Conservation (phyloP, 1,140 invertebrate genomes). For the Microplitis demolitor region DNA sequence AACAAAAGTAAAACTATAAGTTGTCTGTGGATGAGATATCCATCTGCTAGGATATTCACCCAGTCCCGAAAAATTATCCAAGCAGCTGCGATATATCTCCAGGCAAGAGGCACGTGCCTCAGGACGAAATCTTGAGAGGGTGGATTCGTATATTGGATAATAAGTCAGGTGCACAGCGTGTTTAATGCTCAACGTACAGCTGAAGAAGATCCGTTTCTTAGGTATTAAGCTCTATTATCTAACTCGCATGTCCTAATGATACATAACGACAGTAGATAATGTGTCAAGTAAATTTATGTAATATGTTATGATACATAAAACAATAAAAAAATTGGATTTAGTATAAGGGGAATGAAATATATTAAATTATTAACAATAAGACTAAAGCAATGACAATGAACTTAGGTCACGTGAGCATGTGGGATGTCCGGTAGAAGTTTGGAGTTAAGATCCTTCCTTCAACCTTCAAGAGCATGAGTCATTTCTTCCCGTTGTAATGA, state of each 20-base stretch:
- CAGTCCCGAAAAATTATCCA: not conserved
- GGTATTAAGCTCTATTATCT: not conserved
- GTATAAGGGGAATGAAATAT: no score
- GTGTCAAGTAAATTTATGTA: not conserved
- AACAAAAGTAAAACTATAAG: not conserved
- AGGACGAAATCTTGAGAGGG: conserved; percentile 2
- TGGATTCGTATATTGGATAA: not conserved
- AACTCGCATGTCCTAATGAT: not conserved
- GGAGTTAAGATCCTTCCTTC: not conserved
- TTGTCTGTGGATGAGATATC: not conserved
- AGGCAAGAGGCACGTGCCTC: not conserved
- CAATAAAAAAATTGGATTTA: not conserved
- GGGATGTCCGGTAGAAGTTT: not conserved
- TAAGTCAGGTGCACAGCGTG: not conserved
- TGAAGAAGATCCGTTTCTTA: not conserved
- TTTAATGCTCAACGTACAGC: not conserved
- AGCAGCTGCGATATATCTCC: not conserved
- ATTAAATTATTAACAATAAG: no score
- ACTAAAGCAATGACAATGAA: not conserved
- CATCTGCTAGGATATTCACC: conserved; percentile 9
- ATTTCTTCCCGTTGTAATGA: not conserved
- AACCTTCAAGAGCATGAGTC: not conserved
- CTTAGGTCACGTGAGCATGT: conserved; percentile 1
- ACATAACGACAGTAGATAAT: no score
- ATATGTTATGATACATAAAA: not conserved